Conservation (phyloP, 2,888 invertebrate genomes). For the Ophion costatus region DNA sequence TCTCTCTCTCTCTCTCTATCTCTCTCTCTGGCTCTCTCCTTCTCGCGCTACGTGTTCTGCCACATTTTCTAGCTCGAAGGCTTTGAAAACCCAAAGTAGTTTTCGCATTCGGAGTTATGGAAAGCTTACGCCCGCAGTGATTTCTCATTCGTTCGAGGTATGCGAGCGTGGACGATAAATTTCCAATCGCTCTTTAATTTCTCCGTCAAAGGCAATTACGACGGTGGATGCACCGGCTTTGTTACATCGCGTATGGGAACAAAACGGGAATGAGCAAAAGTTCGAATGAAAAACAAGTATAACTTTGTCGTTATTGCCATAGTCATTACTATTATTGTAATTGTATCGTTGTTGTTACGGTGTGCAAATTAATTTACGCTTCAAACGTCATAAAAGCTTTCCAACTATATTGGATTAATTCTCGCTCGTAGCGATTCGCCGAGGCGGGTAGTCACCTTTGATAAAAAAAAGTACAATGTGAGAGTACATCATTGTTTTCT, state of each 20-base stretch:
- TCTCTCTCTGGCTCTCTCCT: background rate
- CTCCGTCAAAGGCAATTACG: constrained; percentile 41
- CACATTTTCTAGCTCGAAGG: constrained; percentile 66
- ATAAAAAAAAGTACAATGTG: too few species aligned
- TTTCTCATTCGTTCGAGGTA: constrained; percentile 69
- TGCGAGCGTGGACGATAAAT: constrained; percentile 74
- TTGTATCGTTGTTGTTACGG: too few species aligned
- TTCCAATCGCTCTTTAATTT: constrained; percentile 63
- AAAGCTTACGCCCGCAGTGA: constrained; percentile 72
- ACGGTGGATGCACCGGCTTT: background rate
- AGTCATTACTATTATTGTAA: too few species aligned
- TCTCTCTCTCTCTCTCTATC: constrained; percentile 11
- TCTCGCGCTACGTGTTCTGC: constrained; percentile 21
- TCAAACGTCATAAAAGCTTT: too few species aligned
- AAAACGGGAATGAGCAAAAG: background rate
- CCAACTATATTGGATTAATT: too few species aligned
- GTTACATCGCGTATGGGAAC: constrained; percentile 20
- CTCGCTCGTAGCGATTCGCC: too few species aligned
- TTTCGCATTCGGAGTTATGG: constrained; percentile 75
- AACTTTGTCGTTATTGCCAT: background rate
- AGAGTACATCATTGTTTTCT: background rate
- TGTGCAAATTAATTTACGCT: too few species aligned
- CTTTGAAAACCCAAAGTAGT: constrained; percentile 77
- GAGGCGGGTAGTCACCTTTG: too few species aligned
- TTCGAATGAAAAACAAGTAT: background rate